phyloP scores from a whole-genome alignment of 2,113 vertebrate species.

The Hiodon tergisus region DNA sequence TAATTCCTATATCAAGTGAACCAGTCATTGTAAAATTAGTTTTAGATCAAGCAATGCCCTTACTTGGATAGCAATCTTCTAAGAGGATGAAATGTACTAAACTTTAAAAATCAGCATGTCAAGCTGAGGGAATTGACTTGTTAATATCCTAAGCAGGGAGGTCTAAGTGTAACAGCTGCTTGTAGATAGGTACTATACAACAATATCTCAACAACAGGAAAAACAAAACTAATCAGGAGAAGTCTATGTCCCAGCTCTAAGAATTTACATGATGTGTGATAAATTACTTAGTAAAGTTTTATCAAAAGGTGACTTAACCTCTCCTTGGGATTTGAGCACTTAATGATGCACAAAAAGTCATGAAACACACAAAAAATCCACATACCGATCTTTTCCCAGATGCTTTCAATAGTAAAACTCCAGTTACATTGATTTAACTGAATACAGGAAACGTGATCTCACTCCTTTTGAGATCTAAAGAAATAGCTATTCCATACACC shows the following conservation, averaged over 20 bases:
- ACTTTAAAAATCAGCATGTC: conserved; percentile 50
- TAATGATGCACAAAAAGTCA: conserved; percentile 12
- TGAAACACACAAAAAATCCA: not conserved
- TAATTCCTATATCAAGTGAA: conserved; percentile 51
- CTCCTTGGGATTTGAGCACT: conserved; percentile 28
- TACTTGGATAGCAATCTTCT: conserved; percentile 57
- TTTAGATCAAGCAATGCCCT: conserved; percentile 47
- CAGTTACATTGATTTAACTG: not conserved
- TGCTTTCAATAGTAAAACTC: not conserved
- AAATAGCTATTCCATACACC: too few relatives aligned
- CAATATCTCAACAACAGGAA: conserved; percentile 35
- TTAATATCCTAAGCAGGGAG: conserved; percentile 54
- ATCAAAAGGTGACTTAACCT: conserved; percentile 42
- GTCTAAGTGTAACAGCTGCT: conserved; percentile 32
- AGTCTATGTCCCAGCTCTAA: conserved; percentile 31
- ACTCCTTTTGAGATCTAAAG: too few relatives aligned
- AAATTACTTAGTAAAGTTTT: conserved; percentile 29
- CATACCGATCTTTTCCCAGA: not conserved
- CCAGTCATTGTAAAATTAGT: conserved; percentile 66
- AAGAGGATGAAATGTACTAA: conserved; percentile 59
- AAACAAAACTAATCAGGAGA: conserved; percentile 24
- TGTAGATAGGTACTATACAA: conserved; percentile 43
- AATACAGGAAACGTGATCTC: too few relatives aligned
- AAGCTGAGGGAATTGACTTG: conserved; percentile 55
- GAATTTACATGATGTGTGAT: conserved; percentile 28